Evolutionary conservation across 2,113 vertebrate species (phyloP).

Genomic region (Sceloporus tristichus): DNA sequence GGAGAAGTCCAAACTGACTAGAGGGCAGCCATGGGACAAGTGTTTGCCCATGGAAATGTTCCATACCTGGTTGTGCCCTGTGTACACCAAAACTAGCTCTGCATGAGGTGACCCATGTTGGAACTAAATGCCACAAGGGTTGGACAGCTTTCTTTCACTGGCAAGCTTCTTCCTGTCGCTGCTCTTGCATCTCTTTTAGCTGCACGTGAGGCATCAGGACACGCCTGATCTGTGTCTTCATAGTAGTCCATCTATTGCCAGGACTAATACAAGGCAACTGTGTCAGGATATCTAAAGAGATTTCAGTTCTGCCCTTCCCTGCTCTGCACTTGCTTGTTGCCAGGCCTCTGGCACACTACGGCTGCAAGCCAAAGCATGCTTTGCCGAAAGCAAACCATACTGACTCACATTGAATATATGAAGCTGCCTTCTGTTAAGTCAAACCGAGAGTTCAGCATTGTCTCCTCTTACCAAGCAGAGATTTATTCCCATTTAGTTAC

Average conservation of each 20-base stretch:
- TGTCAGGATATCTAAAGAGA: conserved; percentile 45
- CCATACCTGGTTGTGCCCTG: neutral
- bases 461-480: neutral
- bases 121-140: neutral
- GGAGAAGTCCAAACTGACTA: neutral
- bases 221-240: neutral
- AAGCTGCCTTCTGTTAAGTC: neutral
- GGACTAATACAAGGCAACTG: neutral
- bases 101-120: neutral
- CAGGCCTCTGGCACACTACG: neutral
- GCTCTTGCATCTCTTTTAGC: neutral
- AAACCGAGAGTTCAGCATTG: too few relatives aligned
- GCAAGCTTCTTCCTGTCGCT: conserved; percentile 14
- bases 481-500: neutral
- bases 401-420: neutral
- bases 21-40: neutral
- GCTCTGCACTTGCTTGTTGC: conserved; percentile 7
- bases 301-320: neutral
- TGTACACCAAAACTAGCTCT: neutral
- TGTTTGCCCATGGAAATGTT: neutral
- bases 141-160: neutral
- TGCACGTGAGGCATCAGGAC: conserved; percentile 13
- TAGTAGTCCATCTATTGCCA: accelerated
- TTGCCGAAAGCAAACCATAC: neutral
- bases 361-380: neutral